phyloP scores from a whole-genome alignment of 2,113 vertebrate species.

The Spea multiplicata region DNA sequence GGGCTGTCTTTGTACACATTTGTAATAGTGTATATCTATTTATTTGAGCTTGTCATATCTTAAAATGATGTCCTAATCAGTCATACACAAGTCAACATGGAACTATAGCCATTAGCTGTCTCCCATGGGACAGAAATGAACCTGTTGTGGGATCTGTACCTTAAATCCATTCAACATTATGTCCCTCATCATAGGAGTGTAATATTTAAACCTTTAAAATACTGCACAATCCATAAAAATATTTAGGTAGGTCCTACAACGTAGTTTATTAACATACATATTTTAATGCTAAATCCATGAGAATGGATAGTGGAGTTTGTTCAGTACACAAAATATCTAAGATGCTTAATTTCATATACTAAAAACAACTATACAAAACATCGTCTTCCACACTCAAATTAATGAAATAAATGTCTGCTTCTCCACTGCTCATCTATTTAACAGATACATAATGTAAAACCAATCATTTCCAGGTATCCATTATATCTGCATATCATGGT shows the following conservation, averaged over 20 bases:
- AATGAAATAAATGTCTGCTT: background rate
- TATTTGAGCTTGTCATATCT: no score
- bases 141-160: no score
- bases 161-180: no score
- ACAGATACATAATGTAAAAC: background rate
- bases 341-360: background rate
- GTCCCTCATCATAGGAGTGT: background rate
- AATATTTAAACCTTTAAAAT: background rate
- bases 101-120: no score
- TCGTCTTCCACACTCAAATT: background rate
- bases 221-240: background rate
- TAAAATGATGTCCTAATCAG: no score
- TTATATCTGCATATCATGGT: no score
- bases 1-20: no score
- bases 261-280: background rate
- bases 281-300: background rate
- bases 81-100: no score
- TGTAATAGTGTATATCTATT: no score
- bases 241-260: background rate
- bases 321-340: background rate
- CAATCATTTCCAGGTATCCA: background rate
- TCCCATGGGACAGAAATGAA: no score
- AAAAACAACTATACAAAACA: background rate
- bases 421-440: background rate
- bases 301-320: background rate